phyloP scores from a whole-genome alignment of 2,113 vertebrate genomes.

The Chroicocephalus ridibundus region DNA sequence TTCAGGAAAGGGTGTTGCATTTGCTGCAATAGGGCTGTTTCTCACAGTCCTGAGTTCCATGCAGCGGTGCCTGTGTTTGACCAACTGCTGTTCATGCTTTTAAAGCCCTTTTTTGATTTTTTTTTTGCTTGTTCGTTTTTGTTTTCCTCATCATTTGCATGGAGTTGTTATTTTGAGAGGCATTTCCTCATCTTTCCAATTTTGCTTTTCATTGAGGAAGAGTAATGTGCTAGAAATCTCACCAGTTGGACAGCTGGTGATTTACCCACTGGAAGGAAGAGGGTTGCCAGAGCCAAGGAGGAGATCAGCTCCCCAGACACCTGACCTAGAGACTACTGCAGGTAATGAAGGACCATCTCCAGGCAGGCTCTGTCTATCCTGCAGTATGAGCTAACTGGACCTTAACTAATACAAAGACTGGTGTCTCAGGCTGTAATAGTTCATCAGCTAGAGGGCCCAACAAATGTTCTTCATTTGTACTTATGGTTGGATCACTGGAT shows the following conservation, averaged over 20 bases:
- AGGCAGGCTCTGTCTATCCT: background rate
- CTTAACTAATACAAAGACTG: background rate
- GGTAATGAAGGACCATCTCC: background rate
- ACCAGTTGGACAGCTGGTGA: background rate
- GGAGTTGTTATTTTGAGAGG: background rate
- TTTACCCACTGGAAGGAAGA: background rate
- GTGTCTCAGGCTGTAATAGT: background rate
- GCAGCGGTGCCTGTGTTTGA: background rate
- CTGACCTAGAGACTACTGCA: background rate
- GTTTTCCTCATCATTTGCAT: background rate
- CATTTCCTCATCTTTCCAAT: background rate
- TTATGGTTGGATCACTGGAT: background rate
- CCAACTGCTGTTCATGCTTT: background rate
- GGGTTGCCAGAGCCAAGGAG: background rate
- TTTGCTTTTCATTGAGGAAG: background rate
- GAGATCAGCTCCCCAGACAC: background rate
- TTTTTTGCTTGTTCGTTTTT: background rate
- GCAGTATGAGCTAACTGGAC: background rate
- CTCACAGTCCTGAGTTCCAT: background rate
- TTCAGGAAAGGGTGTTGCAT: background rate
- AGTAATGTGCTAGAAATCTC: background rate
- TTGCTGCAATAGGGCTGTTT: background rate
- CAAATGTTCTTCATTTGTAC: background rate
- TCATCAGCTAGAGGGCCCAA: background rate
- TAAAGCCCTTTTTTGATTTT: background rate